Evolutionary conservation across 2,888 invertebrate species (phyloP).

Genomic region (Torymus texanus): DNA sequence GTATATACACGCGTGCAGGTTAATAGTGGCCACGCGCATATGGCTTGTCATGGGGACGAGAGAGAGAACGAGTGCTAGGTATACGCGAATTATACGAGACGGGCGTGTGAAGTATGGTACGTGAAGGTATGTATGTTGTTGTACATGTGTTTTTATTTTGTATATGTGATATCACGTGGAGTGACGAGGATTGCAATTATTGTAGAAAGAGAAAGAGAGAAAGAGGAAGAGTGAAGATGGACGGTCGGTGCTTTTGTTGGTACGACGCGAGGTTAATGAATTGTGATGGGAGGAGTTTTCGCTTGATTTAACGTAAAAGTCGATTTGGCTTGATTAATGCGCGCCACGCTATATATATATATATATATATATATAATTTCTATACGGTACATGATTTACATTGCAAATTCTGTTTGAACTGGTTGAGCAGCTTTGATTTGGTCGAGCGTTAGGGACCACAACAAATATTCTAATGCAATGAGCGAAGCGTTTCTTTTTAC

Average conservation of each 20-base stretch:
- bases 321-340: constrained; percentile 48
- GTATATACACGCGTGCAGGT: neutral
- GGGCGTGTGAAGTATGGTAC: too few relatives aligned
- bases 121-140: too few relatives aligned
- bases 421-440: constrained; percentile 35
- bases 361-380: constrained; percentile 25
- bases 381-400: constrained; percentile 9
- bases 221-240: neutral
- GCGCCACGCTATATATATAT: neutral
- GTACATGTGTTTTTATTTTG: too few relatives aligned
- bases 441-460: neutral
- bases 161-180: too few relatives aligned
- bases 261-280: constrained; percentile 26
- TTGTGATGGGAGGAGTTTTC: constrained; percentile 33
- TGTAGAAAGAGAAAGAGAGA: neutral
- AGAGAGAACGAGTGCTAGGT: neutral
- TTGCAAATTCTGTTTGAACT: constrained; percentile 41
- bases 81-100: neutral
- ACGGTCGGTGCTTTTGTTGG: constrained; percentile 2
- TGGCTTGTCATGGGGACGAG: constrained; percentile 9
- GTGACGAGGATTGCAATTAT: neutral
- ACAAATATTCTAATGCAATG: constrained; percentile 22
- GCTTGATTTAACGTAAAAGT: constrained; percentile 34
- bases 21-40: constrained; percentile 9
- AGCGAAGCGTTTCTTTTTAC: constrained; percentile 1